Conservation (phyloP, 2,888 invertebrate genomes). For the Drosophila subsilvestris region DNA sequence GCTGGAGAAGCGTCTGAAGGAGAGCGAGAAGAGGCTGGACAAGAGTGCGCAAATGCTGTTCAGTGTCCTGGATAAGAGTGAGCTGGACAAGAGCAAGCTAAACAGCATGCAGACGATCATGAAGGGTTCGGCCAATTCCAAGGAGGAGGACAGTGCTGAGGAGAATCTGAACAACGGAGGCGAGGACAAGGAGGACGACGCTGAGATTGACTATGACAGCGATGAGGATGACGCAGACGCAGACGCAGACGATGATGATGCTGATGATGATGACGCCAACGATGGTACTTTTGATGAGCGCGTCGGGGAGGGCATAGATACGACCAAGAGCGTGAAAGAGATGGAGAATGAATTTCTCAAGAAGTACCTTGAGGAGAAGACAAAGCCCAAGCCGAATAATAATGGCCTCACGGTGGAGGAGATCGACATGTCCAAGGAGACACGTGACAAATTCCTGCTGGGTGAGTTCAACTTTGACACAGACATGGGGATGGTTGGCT, state of each 20-base stretch:
- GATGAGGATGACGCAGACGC: conserved; percentile 84
- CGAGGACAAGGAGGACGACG: conserved; percentile 79
- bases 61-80: conserved; percentile 73
- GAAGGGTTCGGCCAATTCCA: conserved; percentile 65
- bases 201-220: conserved; percentile 83
- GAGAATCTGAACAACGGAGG: conserved; percentile 75
- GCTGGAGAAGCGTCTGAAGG: conserved; percentile 72
- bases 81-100: conserved; percentile 69
- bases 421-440: conserved; percentile 79
- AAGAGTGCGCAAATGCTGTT: conserved; percentile 74
- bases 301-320: conserved; percentile 66
- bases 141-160: conserved; percentile 57
- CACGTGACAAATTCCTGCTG: conserved; percentile 78
- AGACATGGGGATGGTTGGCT: background rate
- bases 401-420: conserved; percentile 80
- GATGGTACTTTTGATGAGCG: conserved; percentile 57
- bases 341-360: conserved; percentile 35
- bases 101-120: conserved; percentile 75
- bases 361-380: conserved; percentile 48
- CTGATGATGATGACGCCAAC: conserved; percentile 82
- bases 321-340: conserved; percentile 37
- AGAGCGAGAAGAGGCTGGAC: conserved; percentile 73
- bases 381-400: conserved; percentile 71
- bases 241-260: conserved; percentile 83
- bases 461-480: conserved; percentile 61